phyloP scores from a whole-genome alignment of 2,888 invertebrate species.

The Druceiella hillmani region DNA sequence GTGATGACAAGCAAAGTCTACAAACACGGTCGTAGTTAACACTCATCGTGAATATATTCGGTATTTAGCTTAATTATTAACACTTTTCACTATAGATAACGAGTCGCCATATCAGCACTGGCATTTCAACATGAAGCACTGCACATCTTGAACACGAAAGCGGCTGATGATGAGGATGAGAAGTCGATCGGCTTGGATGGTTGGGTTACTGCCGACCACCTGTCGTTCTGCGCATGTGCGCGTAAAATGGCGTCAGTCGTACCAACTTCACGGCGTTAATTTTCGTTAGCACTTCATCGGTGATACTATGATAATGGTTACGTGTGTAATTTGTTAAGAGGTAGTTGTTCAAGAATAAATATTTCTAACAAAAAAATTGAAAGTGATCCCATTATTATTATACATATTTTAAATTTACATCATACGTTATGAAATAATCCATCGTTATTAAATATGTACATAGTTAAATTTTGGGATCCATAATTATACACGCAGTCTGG shows the following conservation, averaged over 20 bases:
- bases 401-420: too few relatives aligned
- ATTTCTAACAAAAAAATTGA: too few relatives aligned
- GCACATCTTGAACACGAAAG: constrained; percentile 51
- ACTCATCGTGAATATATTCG: constrained; percentile 52
- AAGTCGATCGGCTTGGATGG: constrained; percentile 52
- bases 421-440: too few relatives aligned
- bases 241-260: constrained; percentile 40
- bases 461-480: too few relatives aligned
- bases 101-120: constrained; percentile 53
- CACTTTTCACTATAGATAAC: constrained; percentile 38
- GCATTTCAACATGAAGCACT: constrained; percentile 52
- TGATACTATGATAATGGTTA: too few relatives aligned
- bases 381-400: too few relatives aligned
- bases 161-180: constrained; percentile 55
- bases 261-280: constrained; percentile 42
- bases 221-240: constrained; percentile 56
- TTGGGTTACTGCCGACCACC: constrained; percentile 52
- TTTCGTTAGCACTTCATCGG: too few relatives aligned
- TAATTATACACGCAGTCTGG: too few relatives aligned
- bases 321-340: too few relatives aligned
- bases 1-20: constrained; percentile 58
- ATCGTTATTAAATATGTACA: too few relatives aligned
- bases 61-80: constrained; percentile 33
- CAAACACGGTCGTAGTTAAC: constrained; percentile 54
- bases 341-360: too few relatives aligned